phyloP scores from a whole-genome alignment of 2,797 vertebrate species.

The Poeciliopsis paucimaculata region DNA sequence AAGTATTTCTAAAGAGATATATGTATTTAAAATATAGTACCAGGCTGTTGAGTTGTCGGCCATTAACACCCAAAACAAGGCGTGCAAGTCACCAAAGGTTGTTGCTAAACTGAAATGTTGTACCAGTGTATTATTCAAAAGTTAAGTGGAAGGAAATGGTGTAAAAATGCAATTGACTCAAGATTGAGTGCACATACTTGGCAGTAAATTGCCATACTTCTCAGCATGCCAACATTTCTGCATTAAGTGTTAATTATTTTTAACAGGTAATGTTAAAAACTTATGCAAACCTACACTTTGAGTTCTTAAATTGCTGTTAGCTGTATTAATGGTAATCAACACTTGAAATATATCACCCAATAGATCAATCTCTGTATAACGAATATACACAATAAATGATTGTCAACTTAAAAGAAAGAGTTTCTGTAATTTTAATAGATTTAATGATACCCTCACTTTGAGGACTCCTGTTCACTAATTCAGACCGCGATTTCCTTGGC shows the following conservation, averaged over 20 bases:
- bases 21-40: neutral
- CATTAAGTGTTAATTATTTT: neutral
- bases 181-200: neutral
- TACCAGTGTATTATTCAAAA: neutral
- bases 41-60: neutral
- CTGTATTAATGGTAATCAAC: neutral
- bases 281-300: neutral
- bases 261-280: neutral
- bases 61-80: neutral
- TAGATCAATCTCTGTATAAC: neutral
- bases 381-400: neutral
- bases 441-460: neutral
- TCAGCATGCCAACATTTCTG: neutral
- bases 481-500: slow-evolving; percentile 4
- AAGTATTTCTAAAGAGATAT: neutral
- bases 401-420: neutral
- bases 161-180: neutral
- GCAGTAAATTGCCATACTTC: neutral
- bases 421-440: neutral
- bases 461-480: slow-evolving; percentile 10
- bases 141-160: neutral
- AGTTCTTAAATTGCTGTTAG: neutral
- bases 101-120: neutral
- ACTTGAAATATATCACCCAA: neutral
- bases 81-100: neutral